Conservation (phyloP, 2,797 vertebrate species). For the Helostoma temminkii region DNA sequence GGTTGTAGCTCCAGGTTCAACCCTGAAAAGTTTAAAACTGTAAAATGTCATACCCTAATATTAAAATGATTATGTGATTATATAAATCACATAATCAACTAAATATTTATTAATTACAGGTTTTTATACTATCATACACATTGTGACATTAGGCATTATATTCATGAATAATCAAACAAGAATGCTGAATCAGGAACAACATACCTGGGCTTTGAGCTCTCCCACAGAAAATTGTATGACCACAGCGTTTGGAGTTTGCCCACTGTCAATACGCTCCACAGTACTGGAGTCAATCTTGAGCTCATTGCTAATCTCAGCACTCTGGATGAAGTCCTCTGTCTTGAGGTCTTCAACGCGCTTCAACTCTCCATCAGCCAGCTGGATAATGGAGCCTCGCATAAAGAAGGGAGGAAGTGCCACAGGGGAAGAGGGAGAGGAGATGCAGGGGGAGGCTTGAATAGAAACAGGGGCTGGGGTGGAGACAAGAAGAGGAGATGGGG, state of each 20-base stretch:
- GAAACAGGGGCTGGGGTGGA: conserved; percentile 90
- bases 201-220: conserved; percentile 97
- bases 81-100: too few species aligned
- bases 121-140: too few species aligned
- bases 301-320: conserved; percentile 96
- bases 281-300: conserved; percentile 99
- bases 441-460: conserved; percentile 89
- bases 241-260: conserved; percentile 91
- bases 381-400: conserved; percentile 98
- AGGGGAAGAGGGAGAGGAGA: conserved; percentile 74
- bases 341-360: conserved; percentile 98
- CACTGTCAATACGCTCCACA: conserved; percentile 94
- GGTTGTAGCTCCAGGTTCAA: background rate
- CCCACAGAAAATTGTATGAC: conserved; percentile 98
- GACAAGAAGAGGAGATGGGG: conserved; percentile 81
- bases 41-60: too few species aligned
- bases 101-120: too few species aligned
- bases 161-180: background rate
- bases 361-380: conserved; percentile 97
- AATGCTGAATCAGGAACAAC: conserved; percentile 5
- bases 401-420: conserved; percentile 89
- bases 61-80: too few species aligned
- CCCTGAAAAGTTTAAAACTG: too few species aligned
- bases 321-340: conserved; percentile 99
- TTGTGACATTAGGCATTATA: too few species aligned